These are phyloP conservation scores for Tragelaphus strepsiceros DNA, from an alignment of 2,113 vertebrate genomes.

Conservation along the genomic window DNA sequence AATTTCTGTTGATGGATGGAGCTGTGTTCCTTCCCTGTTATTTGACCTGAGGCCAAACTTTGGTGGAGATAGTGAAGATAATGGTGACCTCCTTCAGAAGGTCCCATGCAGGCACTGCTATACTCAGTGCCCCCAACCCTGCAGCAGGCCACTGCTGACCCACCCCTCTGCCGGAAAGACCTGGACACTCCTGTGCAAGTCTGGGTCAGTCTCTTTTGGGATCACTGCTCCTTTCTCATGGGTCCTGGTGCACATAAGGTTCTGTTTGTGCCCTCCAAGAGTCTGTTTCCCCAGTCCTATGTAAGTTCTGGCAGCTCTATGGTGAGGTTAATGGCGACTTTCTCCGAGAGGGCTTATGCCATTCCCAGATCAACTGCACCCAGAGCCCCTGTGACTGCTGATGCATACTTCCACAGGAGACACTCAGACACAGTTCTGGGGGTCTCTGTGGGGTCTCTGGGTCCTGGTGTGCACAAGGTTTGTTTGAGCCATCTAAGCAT, in stretches of 20 bases:
- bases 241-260: not conserved
- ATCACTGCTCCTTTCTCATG: not conserved
- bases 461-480: not conserved
- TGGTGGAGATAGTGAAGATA: not conserved
- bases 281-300: not conserved
- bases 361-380: not conserved
- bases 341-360: not conserved
- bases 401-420: fast-evolving
- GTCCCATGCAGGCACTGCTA: not conserved
- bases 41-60: not conserved
- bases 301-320: fast-evolving
- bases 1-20: not conserved
- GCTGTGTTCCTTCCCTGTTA: not conserved
- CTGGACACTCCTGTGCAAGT: not conserved
- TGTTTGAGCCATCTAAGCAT: not conserved
- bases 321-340: not conserved
- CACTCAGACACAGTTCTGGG: not conserved
- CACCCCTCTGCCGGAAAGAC: fast-evolving
- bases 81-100: not conserved
- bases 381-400: not conserved
- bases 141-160: fast-evolving
- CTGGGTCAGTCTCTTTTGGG: not conserved
- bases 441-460: not conserved
- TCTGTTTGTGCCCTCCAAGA: not conserved
- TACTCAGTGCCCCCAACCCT: not conserved